Conservation (phyloP, 1,140 invertebrate species). For the Drosophila bifasciata region DNA sequence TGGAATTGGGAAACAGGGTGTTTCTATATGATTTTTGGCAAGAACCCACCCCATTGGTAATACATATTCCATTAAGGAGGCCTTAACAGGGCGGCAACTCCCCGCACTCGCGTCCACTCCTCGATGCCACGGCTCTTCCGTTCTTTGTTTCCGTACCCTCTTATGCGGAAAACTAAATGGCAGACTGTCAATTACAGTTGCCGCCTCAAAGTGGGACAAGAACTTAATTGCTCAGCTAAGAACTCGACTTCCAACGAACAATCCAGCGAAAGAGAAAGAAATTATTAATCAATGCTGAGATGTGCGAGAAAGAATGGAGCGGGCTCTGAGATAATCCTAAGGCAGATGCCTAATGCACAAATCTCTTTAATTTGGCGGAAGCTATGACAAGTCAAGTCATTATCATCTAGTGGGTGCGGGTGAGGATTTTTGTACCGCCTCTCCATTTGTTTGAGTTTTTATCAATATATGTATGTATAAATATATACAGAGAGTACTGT, state of each 20-base stretch:
- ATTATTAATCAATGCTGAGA: constrained; percentile 66
- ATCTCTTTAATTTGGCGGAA: constrained; percentile 75
- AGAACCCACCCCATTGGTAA: constrained; percentile 21
- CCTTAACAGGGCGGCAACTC: constrained; percentile 39
- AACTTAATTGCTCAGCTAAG: constrained; percentile 60
- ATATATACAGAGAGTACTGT: neutral
- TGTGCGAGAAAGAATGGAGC: constrained; percentile 1
- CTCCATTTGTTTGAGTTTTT: constrained; percentile 22
- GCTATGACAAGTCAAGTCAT: constrained; percentile 81
- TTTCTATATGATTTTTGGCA: constrained; percentile 41
- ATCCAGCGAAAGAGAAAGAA: constrained; percentile 22
- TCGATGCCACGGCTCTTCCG: neutral
- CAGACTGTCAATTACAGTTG: constrained; percentile 77
- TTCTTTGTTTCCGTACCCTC: neutral
- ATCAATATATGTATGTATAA: constrained; percentile 5
- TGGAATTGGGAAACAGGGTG: constrained; percentile 36
- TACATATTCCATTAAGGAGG: constrained; percentile 39
- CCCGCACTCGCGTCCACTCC: constrained; percentile 12
- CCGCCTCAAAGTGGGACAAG: constrained; percentile 43
- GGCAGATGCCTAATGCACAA: constrained; percentile 48
- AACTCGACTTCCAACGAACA: constrained; percentile 6
- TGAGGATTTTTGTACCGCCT: constrained; percentile 23
- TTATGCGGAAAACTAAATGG: constrained; percentile 51
- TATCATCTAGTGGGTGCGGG: constrained; percentile 57
- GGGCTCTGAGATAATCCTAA: neutral